phyloP scores from a whole-genome alignment of 2,113 vertebrate species.

The Ploceus nigricollis region DNA sequence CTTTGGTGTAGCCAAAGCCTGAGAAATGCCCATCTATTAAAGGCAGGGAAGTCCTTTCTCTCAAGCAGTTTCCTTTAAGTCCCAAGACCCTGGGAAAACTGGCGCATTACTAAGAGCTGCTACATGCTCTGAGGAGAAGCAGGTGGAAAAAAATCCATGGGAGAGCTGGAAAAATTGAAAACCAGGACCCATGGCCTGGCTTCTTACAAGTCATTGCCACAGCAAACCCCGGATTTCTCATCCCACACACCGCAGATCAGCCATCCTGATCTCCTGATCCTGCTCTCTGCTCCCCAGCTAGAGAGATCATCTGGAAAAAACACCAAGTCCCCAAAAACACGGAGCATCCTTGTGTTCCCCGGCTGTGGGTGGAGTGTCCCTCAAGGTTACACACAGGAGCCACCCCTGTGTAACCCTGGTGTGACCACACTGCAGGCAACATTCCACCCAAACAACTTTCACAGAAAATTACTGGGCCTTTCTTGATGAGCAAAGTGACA shows the following conservation, averaged over 20 bases:
- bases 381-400: not conserved
- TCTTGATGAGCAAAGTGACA: not conserved
- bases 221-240: slow-evolving; percentile 5
- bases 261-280: not conserved
- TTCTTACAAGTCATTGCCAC: slow-evolving; percentile 41
- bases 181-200: not conserved
- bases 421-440: not conserved
- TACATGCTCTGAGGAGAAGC: not conserved
- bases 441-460: not conserved
- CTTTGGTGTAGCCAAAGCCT: not conserved
- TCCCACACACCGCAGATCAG: not conserved
- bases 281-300: not conserved
- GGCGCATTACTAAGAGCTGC: not conserved
- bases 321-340: fast-evolving
- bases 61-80: not conserved
- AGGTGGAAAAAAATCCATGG: not conserved
- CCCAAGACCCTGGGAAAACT: not conserved
- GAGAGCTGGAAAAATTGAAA: not conserved
- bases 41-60: not conserved
- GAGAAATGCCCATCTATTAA: not conserved
- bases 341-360: fast-evolving
- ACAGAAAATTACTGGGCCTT: not conserved
- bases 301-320: not conserved
- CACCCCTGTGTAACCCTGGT: not conserved
- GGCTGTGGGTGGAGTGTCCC: fast-evolving